Base-by-base conservation (phyloP, 2,113 vertebrate genomes). In the Puffinus mauretanicus region DNA sequence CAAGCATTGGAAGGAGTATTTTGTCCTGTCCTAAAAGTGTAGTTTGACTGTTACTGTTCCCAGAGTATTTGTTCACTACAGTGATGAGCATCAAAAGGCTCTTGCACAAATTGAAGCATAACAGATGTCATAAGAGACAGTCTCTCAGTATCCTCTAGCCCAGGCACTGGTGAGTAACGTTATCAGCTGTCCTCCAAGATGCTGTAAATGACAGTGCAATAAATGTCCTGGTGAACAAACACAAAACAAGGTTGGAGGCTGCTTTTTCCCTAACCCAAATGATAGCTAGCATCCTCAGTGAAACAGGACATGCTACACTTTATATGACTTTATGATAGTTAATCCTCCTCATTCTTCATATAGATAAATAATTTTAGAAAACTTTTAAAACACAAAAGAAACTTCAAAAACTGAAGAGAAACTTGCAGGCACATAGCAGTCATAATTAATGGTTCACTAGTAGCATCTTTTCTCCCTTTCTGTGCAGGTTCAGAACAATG, bases 401-500 rank as follows among this genome's bases (percentile, higher is more conserved):
- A 26, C 21, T 80, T 83, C 15, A 89, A 88, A 77, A 77, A 36
- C 18, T 46, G 20, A 78, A 78, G 7, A 76, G n/a, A 49, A 93
- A 22, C 52, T 70, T 84, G 36, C 47, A 85, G 71, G 36, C 8
- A 64, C 61, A 36, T 6, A 84, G 25, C 27, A 79, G 3, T n/a
- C 51, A 49, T 25, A 73, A 42, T 26, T n/a, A 47, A 11, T 44
- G 6, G 7, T 40, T 90, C 2, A 1, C n/a, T 87, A 65, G 84
- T 9, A 64, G 24, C 11, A 76, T 69, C 5, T 91, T 91, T 87
- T 34, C 38, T 94, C 11, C 4, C 20, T 93, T 83, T 75, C 67
- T 54, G 40, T 95, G 54, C 72, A 97, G 96, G 38, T 88, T 92
- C 57, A 82, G 64, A 76, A 94, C 65, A 94, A 99, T 99, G 99